A percentile compares a stretch with the other conserved stretches of the same genome.
Conservation (phyloP, 2,113 vertebrate species). For the Diphyllodes magnificus region DNA sequence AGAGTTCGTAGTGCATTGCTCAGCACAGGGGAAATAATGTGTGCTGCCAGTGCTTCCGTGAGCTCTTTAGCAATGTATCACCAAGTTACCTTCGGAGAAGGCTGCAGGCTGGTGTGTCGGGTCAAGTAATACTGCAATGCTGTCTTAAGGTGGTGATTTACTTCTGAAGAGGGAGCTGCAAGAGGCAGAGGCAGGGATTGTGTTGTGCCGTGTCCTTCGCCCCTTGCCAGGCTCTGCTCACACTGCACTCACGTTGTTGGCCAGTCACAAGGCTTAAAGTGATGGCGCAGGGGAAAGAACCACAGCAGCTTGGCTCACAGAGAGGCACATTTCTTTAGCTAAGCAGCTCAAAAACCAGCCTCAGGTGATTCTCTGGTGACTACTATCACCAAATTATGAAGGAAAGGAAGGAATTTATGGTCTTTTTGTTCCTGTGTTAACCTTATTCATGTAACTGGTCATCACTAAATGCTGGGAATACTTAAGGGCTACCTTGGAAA, state of each 20-base stretch:
- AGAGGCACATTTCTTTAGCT: neutral
- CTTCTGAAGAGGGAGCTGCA: neutral
- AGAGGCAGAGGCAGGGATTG: neutral
- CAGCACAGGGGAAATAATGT: neutral
- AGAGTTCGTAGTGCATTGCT: neutral
- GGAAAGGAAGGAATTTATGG: neutral
- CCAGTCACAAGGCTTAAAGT: neutral
- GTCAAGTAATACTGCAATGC: neutral
- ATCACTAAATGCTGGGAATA: neutral
- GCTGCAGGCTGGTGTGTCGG: neutral
- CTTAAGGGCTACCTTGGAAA: neutral
- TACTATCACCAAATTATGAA: neutral
- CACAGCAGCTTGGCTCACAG: neutral
- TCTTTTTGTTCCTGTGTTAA: neutral
- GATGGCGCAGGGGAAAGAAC: neutral
- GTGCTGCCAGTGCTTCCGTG: fast-evolving
- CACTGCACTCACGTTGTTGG: neutral
- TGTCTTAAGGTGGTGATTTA: neutral
- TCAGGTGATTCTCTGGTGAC: neutral
- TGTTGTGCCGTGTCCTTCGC: fast-evolving
- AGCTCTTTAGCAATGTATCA: neutral
- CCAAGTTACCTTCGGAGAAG: neutral
- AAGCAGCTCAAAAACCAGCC: neutral
- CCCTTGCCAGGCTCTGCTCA: neutral
- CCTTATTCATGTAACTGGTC: neutral